Conservation (phyloP, 2,797 vertebrate species). For the Limosa lapponica region DNA sequence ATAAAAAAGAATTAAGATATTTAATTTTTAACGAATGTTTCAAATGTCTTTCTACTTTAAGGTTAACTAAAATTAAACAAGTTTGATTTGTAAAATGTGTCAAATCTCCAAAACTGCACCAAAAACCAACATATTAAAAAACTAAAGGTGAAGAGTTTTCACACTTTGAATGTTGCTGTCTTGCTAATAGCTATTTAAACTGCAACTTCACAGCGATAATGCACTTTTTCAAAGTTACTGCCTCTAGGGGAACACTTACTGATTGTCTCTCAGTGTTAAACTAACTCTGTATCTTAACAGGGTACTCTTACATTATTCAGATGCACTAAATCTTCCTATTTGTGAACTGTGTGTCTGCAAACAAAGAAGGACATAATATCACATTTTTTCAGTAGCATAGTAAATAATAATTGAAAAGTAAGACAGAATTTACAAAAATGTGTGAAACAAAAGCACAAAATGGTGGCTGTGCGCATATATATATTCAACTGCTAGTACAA, state of each 20-base stretch:
- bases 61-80: background rate
- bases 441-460: background rate
- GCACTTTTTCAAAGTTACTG: background rate
- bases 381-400: background rate
- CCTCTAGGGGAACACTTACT: background rate
- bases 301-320: background rate
- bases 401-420: background rate
- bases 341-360: background rate
- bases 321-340: background rate
- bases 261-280: background rate
- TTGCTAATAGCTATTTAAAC: background rate
- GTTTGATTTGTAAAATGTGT: background rate
- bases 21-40: background rate
- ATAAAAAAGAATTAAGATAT: background rate
- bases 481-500: background rate
- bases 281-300: background rate
- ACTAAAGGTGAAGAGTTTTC: background rate
- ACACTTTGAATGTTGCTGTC: background rate
- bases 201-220: background rate
- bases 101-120: background rate
- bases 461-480: background rate
- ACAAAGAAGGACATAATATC: background rate
- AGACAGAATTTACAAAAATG: background rate
- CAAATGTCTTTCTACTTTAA: background rate
- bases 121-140: background rate